A percentile compares a stretch with the other conserved stretches of the same genome.
Evolutionary conservation across 2,797 vertebrate genomes (phyloP).

Genomic region (Peromyscus attwateri): DNA sequence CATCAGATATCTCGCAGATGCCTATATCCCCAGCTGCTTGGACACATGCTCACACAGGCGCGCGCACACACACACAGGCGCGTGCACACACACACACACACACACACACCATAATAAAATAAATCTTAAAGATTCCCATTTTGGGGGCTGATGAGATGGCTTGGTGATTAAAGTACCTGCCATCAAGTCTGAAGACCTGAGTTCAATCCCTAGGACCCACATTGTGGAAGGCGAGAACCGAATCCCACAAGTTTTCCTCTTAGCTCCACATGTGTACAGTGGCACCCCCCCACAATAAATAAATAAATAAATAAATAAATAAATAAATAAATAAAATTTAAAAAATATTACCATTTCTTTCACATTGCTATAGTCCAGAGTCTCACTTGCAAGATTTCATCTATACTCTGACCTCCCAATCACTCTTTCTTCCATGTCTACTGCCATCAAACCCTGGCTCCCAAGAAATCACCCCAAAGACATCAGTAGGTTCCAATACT

Average conservation of each 20-base stretch:
- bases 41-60: not conserved
- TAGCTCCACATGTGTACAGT: not conserved
- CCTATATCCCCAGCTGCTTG: not conserved
- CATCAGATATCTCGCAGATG: not conserved
- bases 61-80: not conserved
- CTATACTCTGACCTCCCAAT: not conserved
- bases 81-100: not conserved
- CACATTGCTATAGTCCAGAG: not conserved
- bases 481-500: not conserved
- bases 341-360: not conserved
- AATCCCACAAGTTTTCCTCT: not conserved
- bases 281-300: too few relatives aligned
- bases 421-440: not conserved
- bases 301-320: too few relatives aligned
- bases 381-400: not conserved
- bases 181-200: not conserved
- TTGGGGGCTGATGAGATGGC: not conserved
- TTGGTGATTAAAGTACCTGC: not conserved
- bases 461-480: not conserved
- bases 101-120: not conserved
- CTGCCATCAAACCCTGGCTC: not conserved
- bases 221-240: not conserved
- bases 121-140: not conserved
- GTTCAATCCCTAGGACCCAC: not conserved
- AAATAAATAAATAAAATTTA: too few relatives aligned